Evolutionary conservation across 2,797 vertebrate genomes (phyloP), one percentile per base, ranked within the genome.

Genomic region (Crypturellus tataupa): DNA sequence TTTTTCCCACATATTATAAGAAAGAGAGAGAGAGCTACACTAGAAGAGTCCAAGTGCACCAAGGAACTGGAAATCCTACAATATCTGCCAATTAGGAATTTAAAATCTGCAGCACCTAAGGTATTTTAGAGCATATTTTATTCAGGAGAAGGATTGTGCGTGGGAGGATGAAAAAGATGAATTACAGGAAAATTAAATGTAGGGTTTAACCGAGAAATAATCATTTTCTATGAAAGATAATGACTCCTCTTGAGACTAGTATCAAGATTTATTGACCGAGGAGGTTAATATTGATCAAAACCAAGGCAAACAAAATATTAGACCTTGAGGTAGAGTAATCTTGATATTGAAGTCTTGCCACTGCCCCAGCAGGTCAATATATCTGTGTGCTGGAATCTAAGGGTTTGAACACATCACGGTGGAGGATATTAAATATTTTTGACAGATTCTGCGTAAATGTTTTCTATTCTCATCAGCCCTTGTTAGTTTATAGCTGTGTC

Each of bases 151-250:
- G 85, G 62, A 46, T 37, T 29, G 53, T 44, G 62, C 4, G 21
- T n/a, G 27, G 24, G 25, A 55, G 86, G 76, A 85, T 69, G 96
- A 97, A 81, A 93, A 91, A 97, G 98, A 97, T 93, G 67, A 96
- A 97, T 97, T 88, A 70, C 87, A 21, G 81, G 93, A 93, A 96
- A 97, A 97, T 97, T 94, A 97, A 94, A 97, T 84, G 94, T 75
- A 55, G 85, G 91, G 55, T 94, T 96, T 97, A 97, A 97, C 94
- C 59, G 97, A 96, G 97, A 98, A 97, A 97, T 97, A 97, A 97
- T 97, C 93, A 86, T 96, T 97, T 97, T 89, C 97, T 95, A 88
- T 97, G 96, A 96, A 96, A 96, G 96, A 97, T 97, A 97, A 98
- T 97, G 96, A 92, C 96, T 96, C 84, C 97, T 96, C 97, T 81